Evolutionary conservation across 2,888 invertebrate species (phyloP), one percentile per base, ranked within the genome.

Genomic region (Clepsis dumicolana): DNA sequence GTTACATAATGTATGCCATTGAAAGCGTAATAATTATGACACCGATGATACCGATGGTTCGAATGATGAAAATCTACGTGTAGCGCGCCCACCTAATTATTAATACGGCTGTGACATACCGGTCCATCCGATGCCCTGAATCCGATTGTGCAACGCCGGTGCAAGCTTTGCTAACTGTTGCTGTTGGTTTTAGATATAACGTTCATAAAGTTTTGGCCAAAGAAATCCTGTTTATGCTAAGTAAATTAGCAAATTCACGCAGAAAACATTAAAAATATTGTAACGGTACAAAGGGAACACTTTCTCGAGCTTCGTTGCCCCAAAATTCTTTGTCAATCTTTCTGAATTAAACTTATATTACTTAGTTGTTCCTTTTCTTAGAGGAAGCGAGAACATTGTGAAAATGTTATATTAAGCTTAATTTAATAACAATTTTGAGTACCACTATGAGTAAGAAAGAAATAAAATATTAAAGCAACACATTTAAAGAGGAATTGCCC

Each of bases 61-160:
- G 56, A 25, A 59, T 68, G 68, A 59, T 59, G 68, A 64, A 68
- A 68, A 68, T 10, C 21, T 59, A 64, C 68, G 68, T 44, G 68
- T 41, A 57, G 25, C 63, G 44, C 52, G 59, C 54, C 53, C 57
- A 53, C 25, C 59, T 59, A 57, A 68, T 64, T 64, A 64, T 68
- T 63, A 64, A 63, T 64, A 38, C 63, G 41, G 52, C 53, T 64
- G 68, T 64, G 52, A 59, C 57, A 68, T 56, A 60, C 38, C 52
- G 56, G 50, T 50, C 57, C 32, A 52, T 56, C 61, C 41, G 18
- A 16, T 50, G 56, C 44, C 67, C 67, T 41, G 64, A 64, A 68
- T 68, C 68, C 29, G 66, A 67, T 68, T 57, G 57, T 59, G 64
- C 41, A 68, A 68, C 41, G 27, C 8, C 14, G 16, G 53, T 5